Conservation (phyloP, 2,113 vertebrate species). For the Zeus faber region DNA sequence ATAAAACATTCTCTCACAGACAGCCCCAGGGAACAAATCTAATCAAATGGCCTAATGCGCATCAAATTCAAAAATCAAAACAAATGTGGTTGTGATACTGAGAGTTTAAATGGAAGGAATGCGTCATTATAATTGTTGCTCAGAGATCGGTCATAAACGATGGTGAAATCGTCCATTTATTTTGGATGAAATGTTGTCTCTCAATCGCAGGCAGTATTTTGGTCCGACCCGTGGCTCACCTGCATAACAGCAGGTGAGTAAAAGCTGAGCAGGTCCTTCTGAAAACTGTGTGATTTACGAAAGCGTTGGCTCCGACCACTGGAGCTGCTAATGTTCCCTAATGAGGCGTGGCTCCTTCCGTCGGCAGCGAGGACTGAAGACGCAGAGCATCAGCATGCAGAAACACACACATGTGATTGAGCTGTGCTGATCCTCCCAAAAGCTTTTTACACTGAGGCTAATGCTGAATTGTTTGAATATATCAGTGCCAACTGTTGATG, state of each 20-base stretch:
- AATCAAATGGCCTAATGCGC: too few relatives aligned
- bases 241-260: constrained; percentile 32
- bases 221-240: too few relatives aligned
- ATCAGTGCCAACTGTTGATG: too few relatives aligned
- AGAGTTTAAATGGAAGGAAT: too few relatives aligned
- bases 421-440: background rate
- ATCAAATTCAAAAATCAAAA: too few relatives aligned
- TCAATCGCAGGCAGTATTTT: too few relatives aligned
- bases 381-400: constrained; percentile 30
- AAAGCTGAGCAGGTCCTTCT: too few relatives aligned
- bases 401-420: constrained; percentile 23
- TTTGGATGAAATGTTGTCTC: background rate
- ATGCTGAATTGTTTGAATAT: too few relatives aligned
- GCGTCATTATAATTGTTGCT: constrained; percentile 11
- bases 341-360: constrained; percentile 63
- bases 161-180: background rate
- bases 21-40: too few relatives aligned
- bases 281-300: constrained; percentile 57
- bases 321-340: constrained; percentile 67
- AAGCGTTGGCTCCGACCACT: constrained; percentile 65
- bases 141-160: background rate
- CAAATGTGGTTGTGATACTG: too few relatives aligned
- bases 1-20: too few relatives aligned
- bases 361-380: constrained; percentile 49
- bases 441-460: too few relatives aligned